Evolutionary conservation across 2,888 invertebrate species (phyloP), one percentile per base, ranked within the genome.

Genomic region (Oligia strigilis): DNA sequence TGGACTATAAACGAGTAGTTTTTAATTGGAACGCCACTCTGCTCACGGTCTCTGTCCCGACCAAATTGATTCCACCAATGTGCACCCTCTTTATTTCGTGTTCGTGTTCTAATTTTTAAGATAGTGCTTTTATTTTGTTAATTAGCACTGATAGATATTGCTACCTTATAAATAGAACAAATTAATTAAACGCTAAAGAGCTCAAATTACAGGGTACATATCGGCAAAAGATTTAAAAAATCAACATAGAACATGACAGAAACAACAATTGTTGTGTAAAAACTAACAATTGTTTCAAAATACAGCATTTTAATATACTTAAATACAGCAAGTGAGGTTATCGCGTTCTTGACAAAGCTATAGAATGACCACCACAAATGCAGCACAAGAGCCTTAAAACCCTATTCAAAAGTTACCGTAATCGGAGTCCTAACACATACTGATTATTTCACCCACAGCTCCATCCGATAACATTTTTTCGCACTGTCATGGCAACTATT

Each of bases 11-110:
- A 87, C 40, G 66, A 80, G 78, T 82, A 78, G 82, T 79, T 88
- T 88, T 87, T 88, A 88, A 89, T 89, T 89, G 90, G 88, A 74
- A 80, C 77, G 84, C 77, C 79, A 75, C 66, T 78, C 66, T 40
- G 40, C 73, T 75, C 74, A 43, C 76, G 62, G 52, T 43, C 19
- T 46, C 72, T 78, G 80, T 77, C 60, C 67, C 75, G 46, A 29
- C 66, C 66, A 67, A 80, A 88, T 83, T 81, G 78, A 79, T 81
- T 72, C 75, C 36, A 58, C 77, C 67, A 71, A 67, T 52, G 58
- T 70, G 65, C n/a, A 72, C 46, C 29, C 62, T 9, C 72, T 71
- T 72, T 72, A 46, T 60, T 72, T 73, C 77, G 36, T 36, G 60
- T 72, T 72, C 67, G 60, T n/a, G 36, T 66, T 76, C 36, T 60